These are phyloP conservation scores for Clarias gariepinus DNA, from an alignment of 2,113 vertebrate genomes.

Conservation along the genomic window DNA sequence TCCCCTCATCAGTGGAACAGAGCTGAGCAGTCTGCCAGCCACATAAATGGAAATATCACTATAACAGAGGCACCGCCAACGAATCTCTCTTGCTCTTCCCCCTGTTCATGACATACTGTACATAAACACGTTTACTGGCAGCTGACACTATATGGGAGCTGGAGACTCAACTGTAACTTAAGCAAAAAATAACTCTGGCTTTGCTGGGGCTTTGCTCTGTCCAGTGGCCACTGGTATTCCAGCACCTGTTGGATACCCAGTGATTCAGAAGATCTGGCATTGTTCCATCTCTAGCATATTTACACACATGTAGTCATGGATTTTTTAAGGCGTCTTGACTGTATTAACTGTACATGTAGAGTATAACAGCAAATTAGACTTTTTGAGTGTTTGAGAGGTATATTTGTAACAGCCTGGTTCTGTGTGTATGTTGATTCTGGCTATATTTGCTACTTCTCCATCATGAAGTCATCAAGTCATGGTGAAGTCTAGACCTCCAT, in stretches of 20 bases:
- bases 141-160: neutral
- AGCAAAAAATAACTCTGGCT: conserved; percentile 32
- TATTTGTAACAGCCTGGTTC: conserved; percentile 24
- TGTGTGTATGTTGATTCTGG: conserved; percentile 55
- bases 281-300: neutral
- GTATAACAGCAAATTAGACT: neutral
- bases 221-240: conserved; percentile 5
- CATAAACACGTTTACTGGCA: neutral
- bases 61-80: neutral
- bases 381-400: neutral
- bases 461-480: conserved; percentile 16
- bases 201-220: conserved; percentile 8
- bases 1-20: conserved; percentile 3
- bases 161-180: conserved; percentile 29
- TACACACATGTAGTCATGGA: neutral
- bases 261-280: conserved; percentile 8
- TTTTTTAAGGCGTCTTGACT: neutral
- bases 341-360: neutral
- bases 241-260: conserved; percentile 38
- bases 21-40: conserved; percentile 36
- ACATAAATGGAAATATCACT: conserved; percentile 53
- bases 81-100: neutral
- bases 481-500: conserved; percentile 41
- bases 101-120: neutral
- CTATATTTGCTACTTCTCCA: conserved; percentile 33